Percentiles rank a stretch among this genome's conserved stretches.
phyloP scores from a whole-genome alignment of 92 coral and sea anemone species.

The Epizoanthus rinbou region DNA sequence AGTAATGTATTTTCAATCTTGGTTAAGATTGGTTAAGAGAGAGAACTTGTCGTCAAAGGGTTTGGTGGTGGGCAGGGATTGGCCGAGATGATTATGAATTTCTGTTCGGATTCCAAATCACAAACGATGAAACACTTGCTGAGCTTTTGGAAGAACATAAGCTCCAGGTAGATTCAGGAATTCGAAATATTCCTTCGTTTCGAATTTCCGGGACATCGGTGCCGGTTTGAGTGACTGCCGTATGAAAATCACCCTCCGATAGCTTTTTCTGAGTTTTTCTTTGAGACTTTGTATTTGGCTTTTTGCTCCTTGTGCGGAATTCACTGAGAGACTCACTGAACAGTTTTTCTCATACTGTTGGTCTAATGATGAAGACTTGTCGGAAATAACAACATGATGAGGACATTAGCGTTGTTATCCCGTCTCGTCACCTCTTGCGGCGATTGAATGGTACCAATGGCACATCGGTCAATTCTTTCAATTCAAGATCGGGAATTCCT shows the following conservation, averaged over 20 bases:
- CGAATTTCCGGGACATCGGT: neutral
- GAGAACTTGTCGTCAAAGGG: neutral
- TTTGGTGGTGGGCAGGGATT: neutral
- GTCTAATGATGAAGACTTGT: no score
- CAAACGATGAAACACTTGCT: neutral
- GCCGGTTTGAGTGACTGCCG: no score
- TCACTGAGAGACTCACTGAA: no score
- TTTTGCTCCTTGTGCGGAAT: no score
- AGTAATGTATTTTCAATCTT: conserved; percentile 32
- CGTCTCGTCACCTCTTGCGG: neutral
- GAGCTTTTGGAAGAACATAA: neutral
- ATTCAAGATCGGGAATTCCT: conserved; percentile 18
- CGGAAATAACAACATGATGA: no score
- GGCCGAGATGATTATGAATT: neutral
- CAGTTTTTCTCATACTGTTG: no score
- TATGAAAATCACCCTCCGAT: no score
- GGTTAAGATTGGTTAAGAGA: conserved; percentile 17
- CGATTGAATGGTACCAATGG: neutral
- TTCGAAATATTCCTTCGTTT: conserved; percentile 6
- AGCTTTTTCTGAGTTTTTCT: no score
- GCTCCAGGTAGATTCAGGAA: conserved; percentile 9
- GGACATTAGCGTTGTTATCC: neutral
- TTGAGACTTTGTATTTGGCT: no score
- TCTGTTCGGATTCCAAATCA: conserved; percentile 17
- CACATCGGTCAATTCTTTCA: neutral